Conservation (phyloP, 1,140 invertebrate species). For the Drosophila sucinea region DNA sequence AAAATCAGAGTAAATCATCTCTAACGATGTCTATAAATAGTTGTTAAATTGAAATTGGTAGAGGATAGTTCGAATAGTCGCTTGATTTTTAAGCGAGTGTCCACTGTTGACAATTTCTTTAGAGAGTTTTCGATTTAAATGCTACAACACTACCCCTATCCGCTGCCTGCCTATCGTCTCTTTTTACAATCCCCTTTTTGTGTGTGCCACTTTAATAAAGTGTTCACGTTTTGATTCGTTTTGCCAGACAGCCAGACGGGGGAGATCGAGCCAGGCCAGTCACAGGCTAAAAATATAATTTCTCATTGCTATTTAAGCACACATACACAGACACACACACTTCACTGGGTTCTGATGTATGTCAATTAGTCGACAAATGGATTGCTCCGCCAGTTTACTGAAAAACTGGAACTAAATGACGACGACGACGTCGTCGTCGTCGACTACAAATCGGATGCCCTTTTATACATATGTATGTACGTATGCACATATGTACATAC, state of each 20-base stretch:
- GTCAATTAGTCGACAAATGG: constrained; percentile 78
- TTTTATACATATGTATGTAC: not conserved
- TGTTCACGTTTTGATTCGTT: constrained; percentile 50
- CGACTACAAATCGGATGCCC: not conserved
- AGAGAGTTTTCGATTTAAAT: constrained; percentile 33
- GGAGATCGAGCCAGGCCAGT: constrained; percentile 7
- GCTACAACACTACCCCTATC: not conserved
- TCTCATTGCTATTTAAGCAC: constrained; percentile 63
- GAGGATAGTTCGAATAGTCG: not conserved
- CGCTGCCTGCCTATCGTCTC: constrained; percentile 13
- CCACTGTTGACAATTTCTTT: constrained; percentile 1
- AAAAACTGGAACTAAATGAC: constrained; percentile 33
- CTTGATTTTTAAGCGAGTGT: constrained; percentile 2
- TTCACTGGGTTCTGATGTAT: constrained; percentile 60
- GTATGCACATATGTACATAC: not conserved
- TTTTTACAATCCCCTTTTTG: constrained; percentile 1
- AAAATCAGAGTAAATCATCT: constrained; percentile 51
- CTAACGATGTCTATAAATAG: constrained; percentile 48
- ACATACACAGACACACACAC: constrained; percentile 6
- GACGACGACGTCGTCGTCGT: not conserved
- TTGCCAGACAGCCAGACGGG: constrained; percentile 22
- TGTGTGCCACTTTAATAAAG: constrained; percentile 49
- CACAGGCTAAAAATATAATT: constrained; percentile 62
- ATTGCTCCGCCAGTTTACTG: constrained; percentile 48
- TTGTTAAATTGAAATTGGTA: not conserved